Evolutionary conservation across 23 tunicate genomes (phyloP).

Genomic region (Halocynthia aurantium): DNA sequence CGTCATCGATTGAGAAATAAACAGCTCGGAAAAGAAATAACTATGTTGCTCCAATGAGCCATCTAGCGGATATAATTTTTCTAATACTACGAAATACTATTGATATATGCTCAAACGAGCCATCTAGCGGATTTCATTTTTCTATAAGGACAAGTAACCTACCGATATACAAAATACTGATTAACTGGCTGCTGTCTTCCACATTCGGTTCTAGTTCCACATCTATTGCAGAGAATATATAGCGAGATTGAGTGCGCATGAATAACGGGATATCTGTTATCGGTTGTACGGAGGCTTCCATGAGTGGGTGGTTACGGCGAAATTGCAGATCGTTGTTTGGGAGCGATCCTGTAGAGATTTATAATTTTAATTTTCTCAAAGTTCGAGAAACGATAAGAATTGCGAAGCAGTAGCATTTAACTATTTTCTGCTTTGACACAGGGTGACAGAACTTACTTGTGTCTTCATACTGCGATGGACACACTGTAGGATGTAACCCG

Average conservation of each 20-base stretch:
- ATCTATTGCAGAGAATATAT: constrained; percentile 47
- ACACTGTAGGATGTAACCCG: constrained; percentile 34
- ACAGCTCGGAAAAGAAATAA: too few species aligned
- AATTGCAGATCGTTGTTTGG: constrained; percentile 20
- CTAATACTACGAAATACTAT: too few species aligned
- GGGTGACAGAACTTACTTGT: not conserved
- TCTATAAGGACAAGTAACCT: not conserved
- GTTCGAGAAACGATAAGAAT: not conserved
- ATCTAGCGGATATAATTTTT: too few species aligned
- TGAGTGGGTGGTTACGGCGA: constrained; percentile 45
- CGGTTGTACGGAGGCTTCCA: constrained; percentile 44
- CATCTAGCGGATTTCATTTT: too few species aligned
- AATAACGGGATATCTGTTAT: constrained; percentile 39
- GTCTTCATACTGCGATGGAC: constrained; percentile 7
- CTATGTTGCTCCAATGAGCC: too few species aligned
- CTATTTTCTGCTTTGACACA: not conserved
- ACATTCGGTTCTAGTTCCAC: constrained; percentile 29
- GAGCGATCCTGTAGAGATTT: not conserved
- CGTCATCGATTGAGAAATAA: too few species aligned
- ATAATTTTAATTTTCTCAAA: not conserved
- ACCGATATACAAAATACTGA: constrained; percentile 55
- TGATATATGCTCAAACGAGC: too few species aligned
- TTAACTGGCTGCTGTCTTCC: too few species aligned
- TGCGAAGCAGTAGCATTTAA: not conserved
- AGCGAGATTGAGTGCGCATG: constrained; percentile 27